Evolutionary conservation across 2,113 vertebrate species (phyloP).

Genomic region (Leucopsar rothschildi): DNA sequence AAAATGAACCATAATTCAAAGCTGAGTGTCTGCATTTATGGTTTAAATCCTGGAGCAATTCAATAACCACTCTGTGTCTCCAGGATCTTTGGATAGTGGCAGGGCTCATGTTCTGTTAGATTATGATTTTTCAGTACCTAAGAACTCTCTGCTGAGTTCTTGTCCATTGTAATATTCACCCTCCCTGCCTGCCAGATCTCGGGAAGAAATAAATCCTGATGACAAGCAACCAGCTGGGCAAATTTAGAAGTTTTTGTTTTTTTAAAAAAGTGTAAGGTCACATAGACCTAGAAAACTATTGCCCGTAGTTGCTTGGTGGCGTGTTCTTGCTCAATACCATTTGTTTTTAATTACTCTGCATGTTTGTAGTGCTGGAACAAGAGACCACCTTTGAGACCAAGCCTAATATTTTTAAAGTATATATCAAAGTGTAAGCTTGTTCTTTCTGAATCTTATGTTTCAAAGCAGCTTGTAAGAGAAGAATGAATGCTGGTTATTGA

Average conservation of each 20-base stretch:
- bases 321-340: neutral
- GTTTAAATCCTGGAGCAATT: neutral
- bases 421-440: neutral
- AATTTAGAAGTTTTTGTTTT: neutral
- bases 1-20: neutral
- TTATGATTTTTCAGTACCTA: neutral
- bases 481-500: neutral
- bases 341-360: conserved; percentile 49
- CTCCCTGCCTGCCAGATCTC: neutral
- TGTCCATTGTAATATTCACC: neutral
- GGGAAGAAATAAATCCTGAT: neutral
- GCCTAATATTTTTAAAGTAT: neutral
- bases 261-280: neutral
- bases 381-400: conserved; percentile 45
- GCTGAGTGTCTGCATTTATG: neutral
- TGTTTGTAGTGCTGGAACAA: neutral
- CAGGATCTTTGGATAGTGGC: neutral
- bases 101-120: neutral
- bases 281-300: neutral
- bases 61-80: neutral
- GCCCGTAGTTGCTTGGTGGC: neutral
- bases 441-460: neutral
- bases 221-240: neutral
- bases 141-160: neutral
- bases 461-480: neutral